A percentile compares a stretch with the other conserved stretches of the same genome.
phyloP scores from a whole-genome alignment of 2,888 invertebrate genomes.

The Apotomis capreana region DNA sequence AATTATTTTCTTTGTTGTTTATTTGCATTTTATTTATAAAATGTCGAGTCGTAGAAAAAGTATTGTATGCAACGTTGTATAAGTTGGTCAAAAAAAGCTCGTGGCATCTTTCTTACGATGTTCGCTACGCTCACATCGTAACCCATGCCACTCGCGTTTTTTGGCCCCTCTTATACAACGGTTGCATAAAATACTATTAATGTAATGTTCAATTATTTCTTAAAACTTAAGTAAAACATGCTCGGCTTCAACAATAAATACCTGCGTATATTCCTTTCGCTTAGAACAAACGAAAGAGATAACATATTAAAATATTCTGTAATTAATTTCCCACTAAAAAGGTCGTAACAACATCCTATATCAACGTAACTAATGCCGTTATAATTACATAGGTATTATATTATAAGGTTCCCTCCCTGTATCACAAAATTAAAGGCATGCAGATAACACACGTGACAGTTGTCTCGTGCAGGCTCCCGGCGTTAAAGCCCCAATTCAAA shows the following conservation, averaged over 20 bases:
- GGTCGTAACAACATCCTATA: not conserved
- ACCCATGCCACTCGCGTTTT: too few relatives aligned
- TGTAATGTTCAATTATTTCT: not conserved
- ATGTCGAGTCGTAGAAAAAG: too few relatives aligned
- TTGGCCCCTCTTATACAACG: too few relatives aligned
- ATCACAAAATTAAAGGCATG: conserved; percentile 24
- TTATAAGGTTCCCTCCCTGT: not conserved
- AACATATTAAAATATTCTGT: conserved; percentile 20
- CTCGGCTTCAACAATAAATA: not conserved
- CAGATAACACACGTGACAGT: conserved; percentile 36
- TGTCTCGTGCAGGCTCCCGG: conserved; percentile 13
- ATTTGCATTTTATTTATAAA: too few relatives aligned
- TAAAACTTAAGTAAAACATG: not conserved
- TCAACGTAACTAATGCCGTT: not conserved
- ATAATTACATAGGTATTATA: not conserved
- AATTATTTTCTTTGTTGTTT: too few relatives aligned
- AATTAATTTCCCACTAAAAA: conserved; percentile 8
- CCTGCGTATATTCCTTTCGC: not conserved
- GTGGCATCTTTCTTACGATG: too few relatives aligned
- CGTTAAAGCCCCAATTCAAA: not conserved
- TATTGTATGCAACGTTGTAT: too few relatives aligned
- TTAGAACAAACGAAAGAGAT: conserved; percentile 22
- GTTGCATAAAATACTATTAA: too few relatives aligned
- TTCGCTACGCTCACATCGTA: too few relatives aligned
- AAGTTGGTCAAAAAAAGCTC: too few relatives aligned